Base-by-base conservation (phyloP, 2,113 vertebrate genomes). In the Neomonachus schauinslandi region DNA sequence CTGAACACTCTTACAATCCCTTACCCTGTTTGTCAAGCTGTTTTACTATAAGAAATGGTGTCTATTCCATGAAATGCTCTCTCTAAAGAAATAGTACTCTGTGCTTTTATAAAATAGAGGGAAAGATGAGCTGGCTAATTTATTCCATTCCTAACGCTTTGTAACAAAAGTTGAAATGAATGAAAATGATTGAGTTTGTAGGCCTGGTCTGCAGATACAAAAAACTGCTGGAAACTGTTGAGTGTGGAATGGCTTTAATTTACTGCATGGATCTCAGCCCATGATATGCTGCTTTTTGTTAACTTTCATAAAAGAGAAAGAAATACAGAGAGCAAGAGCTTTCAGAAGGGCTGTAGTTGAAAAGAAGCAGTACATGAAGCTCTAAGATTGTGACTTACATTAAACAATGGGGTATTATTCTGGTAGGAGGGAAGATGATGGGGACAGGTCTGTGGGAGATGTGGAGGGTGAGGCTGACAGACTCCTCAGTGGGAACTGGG, bases 201-300 rank as follows among this genome's bases (percentile, higher is more conserved):
- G 83, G 63, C 65, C 86, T 97, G 94, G 51, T 95, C 77, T 88
- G 89, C 96, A 96, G 95, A 96, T 95, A 93, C 1, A 42, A 96
- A 92, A 87, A 96, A 92, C 89, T 77, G 92, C 86, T 96, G 95
- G 96, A 97, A 97, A 97, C 94, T 1, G 0, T 57, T 69, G 84
- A 95, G 65, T 53, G 28, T 89, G 36, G 86, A n/a, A 88, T 98
- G 94, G 36, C 51, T 98, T 95, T 97, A 97, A 96, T 95, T 98
- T 98, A 53, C 85, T 83, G 0, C 61, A 24, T 88, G 79, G 95
- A 89, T 57, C 92, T 97, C 79, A 24, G 77, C 94, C 87, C 19
- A 0, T 0, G 0, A 59, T 85, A 84, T 4, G 89, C 36, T 91
- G 80, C 88, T 97, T 96, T 94, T 91, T 83, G 82, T 97, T 98